Percentiles rank a stretch among this genome's conserved stretches.
Conservation (phyloP, 53 echinoderm and acorn worm genomes). For the Echinometra lucunter region DNA sequence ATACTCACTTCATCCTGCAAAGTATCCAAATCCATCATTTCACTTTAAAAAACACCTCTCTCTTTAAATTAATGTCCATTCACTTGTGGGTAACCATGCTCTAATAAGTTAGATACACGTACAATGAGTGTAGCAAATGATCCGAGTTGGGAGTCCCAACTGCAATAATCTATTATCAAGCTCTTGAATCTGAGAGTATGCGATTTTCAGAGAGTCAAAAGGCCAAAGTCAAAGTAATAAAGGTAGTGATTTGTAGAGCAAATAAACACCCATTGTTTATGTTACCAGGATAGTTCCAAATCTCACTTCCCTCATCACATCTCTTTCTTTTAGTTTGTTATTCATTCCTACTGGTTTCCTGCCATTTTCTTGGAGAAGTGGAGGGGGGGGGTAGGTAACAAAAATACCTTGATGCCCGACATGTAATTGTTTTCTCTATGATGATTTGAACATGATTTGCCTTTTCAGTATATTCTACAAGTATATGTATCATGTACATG, state of each 20-base stretch:
- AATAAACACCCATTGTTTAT: slow-evolving; percentile 7
- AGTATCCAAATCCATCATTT: slow-evolving; percentile 22
- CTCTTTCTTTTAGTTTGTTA: not conserved
- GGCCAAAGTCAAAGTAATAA: slow-evolving; percentile 21
- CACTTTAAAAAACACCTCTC: not conserved
- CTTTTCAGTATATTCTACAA: too few species aligned
- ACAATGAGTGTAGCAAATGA: not conserved
- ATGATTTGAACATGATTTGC: too few species aligned
- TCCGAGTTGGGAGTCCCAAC: not conserved
- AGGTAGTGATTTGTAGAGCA: slow-evolving; percentile 14
- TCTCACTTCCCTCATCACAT: not conserved
- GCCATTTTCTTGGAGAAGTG: too few species aligned
- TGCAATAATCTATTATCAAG: not conserved
- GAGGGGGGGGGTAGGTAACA: too few species aligned
- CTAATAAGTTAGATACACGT: not conserved
- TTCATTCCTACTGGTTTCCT: not conserved
- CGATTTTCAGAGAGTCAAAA: not conserved
- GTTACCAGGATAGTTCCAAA: not conserved
- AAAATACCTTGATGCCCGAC: too few species aligned
- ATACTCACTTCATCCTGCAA: slow-evolving; percentile 20
- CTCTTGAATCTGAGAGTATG: not conserved
- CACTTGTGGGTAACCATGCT: not conserved
- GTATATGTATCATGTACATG: too few species aligned
- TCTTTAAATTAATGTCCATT: not conserved
- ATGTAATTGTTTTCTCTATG: too few species aligned